A percentile compares a stretch with the other conserved stretches of the same genome.
These are phyloP conservation scores for Corythoichthys haematopterus DNA, from an alignment of 2,113 vertebrate species.

Conservation along the genomic window DNA sequence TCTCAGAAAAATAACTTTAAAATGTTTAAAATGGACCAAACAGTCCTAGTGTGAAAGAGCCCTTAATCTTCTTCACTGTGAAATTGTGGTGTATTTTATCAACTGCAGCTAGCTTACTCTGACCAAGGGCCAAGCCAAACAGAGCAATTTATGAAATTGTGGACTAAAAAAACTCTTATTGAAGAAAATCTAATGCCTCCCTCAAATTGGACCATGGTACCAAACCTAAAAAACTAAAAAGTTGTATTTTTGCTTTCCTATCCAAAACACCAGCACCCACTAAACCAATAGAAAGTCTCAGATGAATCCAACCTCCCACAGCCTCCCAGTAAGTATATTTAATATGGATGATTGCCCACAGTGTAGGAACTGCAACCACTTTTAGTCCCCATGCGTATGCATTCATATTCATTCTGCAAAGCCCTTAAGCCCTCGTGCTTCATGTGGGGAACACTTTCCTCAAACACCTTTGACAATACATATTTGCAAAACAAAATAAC, in stretches of 20 bases:
- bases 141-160: no score
- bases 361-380: background rate
- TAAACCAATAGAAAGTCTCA: background rate
- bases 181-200: background rate
- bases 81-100: background rate
- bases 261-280: background rate
- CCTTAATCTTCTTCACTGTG: background rate
- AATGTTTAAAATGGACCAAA: no score
- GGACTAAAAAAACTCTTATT: no score
- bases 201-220: background rate
- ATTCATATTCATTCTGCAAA: constrained; percentile 2
- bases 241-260: background rate
- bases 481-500: background rate
- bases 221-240: background rate
- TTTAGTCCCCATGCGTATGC: background rate
- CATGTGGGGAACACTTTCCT: background rate
- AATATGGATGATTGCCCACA: constrained; percentile 1
- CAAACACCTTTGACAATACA: background rate
- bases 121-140: no score
- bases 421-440: background rate
- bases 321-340: background rate
- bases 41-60: no score
- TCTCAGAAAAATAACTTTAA: no score
- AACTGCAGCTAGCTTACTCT: background rate
- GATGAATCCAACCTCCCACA: background rate